A percentile compares a stretch with the other conserved stretches of the same genome.
phyloP scores from a whole-genome alignment of 2,797 vertebrate genomes.

The Phrynocephalus forsythii region DNA sequence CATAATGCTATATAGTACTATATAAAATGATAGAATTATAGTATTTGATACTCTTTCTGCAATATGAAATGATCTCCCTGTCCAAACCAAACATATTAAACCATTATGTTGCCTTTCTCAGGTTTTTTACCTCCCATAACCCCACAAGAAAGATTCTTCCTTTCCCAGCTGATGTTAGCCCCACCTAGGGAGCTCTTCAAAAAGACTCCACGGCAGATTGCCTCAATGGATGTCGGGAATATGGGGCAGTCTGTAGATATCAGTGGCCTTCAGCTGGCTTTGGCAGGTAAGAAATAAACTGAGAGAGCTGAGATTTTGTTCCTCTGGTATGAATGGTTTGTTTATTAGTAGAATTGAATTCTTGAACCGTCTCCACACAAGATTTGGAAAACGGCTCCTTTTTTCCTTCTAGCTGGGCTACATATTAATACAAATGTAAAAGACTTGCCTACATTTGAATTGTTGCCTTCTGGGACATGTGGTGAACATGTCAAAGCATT shows the following conservation, averaged over 20 bases:
- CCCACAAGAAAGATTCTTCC: conserved; percentile 96
- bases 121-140: conserved; percentile 98
- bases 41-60: neutral
- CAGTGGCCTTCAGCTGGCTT: conserved; percentile 93
- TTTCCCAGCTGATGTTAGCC: conserved; percentile 97
- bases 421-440: neutral
- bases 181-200: conserved; percentile 97
- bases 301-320: neutral
- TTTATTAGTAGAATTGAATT: neutral
- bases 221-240: conserved; percentile 91
- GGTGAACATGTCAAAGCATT: neutral
- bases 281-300: conserved; percentile 83
- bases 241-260: conserved; percentile 95
- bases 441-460: neutral
- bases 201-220: conserved; percentile 97
- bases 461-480: neutral
- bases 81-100: neutral
- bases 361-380: neutral
- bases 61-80: neutral
- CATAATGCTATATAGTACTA: no score
- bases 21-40: no score
- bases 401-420: neutral
- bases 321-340: accelerated
- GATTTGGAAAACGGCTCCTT: neutral
- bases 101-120: conserved; percentile 61